Evolutionary conservation across 2,797 vertebrate species (phyloP).

Genomic region (Melanotaenia parkinsoni): DNA sequence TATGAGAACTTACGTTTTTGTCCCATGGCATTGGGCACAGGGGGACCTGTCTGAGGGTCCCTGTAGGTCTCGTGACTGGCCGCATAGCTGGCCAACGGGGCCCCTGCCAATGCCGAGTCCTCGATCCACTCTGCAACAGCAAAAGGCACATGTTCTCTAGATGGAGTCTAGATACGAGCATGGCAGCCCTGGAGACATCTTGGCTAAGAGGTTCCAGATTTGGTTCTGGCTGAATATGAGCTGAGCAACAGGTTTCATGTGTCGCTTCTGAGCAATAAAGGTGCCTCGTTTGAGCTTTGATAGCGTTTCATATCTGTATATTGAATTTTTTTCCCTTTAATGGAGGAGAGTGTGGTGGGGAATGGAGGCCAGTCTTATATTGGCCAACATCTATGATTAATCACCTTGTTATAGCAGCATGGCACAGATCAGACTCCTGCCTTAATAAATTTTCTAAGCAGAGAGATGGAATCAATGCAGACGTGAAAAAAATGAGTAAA

Average conservation of each 20-base stretch:
- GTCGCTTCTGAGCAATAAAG: neutral
- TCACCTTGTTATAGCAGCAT: slow-evolving; percentile 36
- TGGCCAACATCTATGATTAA: slow-evolving; percentile 44
- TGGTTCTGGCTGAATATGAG: slow-evolving; percentile 5
- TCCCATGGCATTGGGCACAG: slow-evolving; percentile 77
- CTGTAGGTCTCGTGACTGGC: slow-evolving; percentile 91
- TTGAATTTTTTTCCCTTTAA: neutral
- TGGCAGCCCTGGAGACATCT: slow-evolving; percentile 31
- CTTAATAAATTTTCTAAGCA: slow-evolving; percentile 60
- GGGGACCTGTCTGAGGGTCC: slow-evolving; percentile 83
- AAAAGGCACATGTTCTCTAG: slow-evolving; percentile 71
- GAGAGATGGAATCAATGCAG: slow-evolving; percentile 53
- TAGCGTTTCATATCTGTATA: neutral
- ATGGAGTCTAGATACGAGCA: slow-evolving; percentile 50
- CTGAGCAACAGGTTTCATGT: neutral
- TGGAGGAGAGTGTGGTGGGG: neutral
- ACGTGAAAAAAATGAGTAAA: slow-evolving; percentile 24
- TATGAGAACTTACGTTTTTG: slow-evolving; percentile 80
- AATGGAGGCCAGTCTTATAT: neutral
- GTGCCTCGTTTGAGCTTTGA: neutral
- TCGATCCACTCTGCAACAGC: slow-evolving; percentile 94
- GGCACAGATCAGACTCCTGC: slow-evolving; percentile 24
- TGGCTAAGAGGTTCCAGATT: neutral
- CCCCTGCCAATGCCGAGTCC: slow-evolving; percentile 88
- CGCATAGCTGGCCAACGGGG: slow-evolving; percentile 89